phyloP scores from a whole-genome alignment of 2,888 invertebrate genomes.

The Dyspetes luteomarginatus region DNA sequence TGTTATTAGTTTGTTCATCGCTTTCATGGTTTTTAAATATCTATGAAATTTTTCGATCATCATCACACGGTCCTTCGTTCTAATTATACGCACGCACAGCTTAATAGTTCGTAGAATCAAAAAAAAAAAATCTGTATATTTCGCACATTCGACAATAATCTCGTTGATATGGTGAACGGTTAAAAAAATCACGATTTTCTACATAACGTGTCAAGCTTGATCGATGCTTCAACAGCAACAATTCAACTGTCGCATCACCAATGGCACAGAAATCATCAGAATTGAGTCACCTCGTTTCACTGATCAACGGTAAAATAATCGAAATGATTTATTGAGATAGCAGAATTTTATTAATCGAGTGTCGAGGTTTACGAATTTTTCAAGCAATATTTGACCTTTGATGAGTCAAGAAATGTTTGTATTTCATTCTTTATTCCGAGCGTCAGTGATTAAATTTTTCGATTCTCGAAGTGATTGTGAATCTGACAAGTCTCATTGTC shows the following conservation, averaged over 20 bases:
- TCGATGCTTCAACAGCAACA: conserved; percentile 70
- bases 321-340: neutral
- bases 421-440: too few species aligned
- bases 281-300: conserved; percentile 62
- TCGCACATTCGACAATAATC: neutral
- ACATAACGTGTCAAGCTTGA: conserved; percentile 46
- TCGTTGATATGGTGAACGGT: conserved; percentile 61
- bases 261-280: conserved; percentile 67
- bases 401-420: too few species aligned
- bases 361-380: neutral
- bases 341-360: neutral
- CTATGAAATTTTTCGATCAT: neutral
- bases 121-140: neutral
- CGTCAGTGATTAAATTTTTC: too few species aligned
- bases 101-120: neutral
- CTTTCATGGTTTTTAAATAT: neutral
- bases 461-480: too few species aligned
- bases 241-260: conserved; percentile 65
- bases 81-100: neutral
- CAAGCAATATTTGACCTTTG: too few species aligned
- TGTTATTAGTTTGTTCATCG: neutral
- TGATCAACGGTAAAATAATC: conserved; percentile 62
- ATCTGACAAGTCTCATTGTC: too few species aligned
- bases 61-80: neutral
- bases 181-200: conserved; percentile 31